These are phyloP conservation scores for Phodopus roborovskii DNA, from an alignment of 2,113 vertebrate genomes.

Conservation along the genomic window DNA sequence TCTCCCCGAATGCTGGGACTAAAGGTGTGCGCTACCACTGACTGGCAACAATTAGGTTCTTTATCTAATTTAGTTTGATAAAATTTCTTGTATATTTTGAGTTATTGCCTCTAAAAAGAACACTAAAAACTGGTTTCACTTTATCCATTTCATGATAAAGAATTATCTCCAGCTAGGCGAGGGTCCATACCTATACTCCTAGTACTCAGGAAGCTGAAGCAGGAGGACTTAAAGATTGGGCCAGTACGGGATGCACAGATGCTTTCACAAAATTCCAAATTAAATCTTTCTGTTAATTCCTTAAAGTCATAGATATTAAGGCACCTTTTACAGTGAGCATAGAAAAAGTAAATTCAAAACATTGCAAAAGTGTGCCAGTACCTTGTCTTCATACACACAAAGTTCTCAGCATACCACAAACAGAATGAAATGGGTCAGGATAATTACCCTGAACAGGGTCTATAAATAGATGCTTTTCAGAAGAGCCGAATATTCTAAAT, in stretches of 20 bases:
- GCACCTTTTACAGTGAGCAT: not conserved
- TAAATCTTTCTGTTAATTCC: not conserved
- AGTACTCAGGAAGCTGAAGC: not conserved
- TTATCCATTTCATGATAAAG: not conserved
- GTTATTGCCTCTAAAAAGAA: conserved; percentile 21
- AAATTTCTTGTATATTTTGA: conserved; percentile 23
- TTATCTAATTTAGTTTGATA: not conserved
- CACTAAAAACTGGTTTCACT: not conserved
- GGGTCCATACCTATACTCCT: not conserved
- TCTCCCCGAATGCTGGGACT: no score
- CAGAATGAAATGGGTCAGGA: not conserved
- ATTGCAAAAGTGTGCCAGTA: not conserved
- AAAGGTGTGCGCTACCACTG: no score
- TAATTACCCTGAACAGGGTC: not conserved
- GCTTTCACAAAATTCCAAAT: not conserved
- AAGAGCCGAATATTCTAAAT: conserved; percentile 1
- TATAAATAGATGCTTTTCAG: not conserved
- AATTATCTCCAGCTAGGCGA: not conserved
- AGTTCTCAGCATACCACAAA: not conserved
- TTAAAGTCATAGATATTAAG: not conserved
- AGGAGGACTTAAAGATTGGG: not conserved
- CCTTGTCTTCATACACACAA: not conserved
- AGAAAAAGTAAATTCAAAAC: conserved; percentile 23
- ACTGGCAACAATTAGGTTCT: not conserved
- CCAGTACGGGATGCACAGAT: not conserved